Evolutionary conservation across 1,140 invertebrate genomes (phyloP).

Genomic region (Leucophenga varia): DNA sequence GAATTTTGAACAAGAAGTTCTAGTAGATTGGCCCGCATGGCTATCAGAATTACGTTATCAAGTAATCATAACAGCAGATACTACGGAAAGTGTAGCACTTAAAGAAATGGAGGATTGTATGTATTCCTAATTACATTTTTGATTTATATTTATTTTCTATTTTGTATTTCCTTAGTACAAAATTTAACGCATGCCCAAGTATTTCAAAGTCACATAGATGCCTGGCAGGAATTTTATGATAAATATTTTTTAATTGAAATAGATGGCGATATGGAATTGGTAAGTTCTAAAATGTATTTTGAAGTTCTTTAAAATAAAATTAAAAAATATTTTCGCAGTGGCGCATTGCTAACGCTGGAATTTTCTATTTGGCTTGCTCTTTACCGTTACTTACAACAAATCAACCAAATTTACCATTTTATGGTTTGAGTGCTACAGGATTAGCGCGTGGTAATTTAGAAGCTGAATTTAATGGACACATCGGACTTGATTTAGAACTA

Average conservation of each 20-base stretch:
- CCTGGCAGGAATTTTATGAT: too few relatives aligned
- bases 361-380: conserved; percentile 59
- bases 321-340: conserved; percentile 2
- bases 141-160: too few relatives aligned
- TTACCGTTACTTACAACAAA: conserved; percentile 55
- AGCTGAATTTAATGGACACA: conserved; percentile 26
- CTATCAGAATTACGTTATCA: conserved; percentile 56
- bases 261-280: conserved; percentile 58
- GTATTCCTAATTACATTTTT: too few relatives aligned
- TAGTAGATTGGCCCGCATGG: conserved; percentile 54
- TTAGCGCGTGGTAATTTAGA: conserved; percentile 53
- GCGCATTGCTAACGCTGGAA: conserved; percentile 57
- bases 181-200: conserved; percentile 7
- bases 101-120: conserved; percentile 60
- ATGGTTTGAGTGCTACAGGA: conserved; percentile 59
- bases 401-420: conserved; percentile 52
- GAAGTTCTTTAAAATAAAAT: background rate
- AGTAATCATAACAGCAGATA: conserved; percentile 59
- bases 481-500: conserved; percentile 30
- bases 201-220: conserved; percentile 20
- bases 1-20: conserved; percentile 20
- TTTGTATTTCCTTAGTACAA: conserved; percentile 18
- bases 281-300: conserved; percentile 1
- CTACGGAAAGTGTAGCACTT: conserved; percentile 57
- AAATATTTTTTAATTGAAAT: conserved; percentile 44